phyloP scores from a whole-genome alignment of 2,797 vertebrate genomes.

The Anguilla marmorata region DNA sequence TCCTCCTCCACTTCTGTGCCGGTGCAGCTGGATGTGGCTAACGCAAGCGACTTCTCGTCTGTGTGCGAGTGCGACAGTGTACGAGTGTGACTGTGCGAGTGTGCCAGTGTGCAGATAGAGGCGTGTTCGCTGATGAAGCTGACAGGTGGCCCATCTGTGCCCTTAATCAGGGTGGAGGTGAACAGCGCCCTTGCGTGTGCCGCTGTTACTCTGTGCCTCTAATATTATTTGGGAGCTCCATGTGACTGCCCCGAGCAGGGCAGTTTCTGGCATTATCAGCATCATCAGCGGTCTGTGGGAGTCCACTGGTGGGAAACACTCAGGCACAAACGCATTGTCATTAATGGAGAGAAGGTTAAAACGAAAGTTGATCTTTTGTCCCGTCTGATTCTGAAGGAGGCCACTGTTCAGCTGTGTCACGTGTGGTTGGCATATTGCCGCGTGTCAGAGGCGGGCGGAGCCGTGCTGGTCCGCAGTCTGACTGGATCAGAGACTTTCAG shows the following conservation, averaged over 20 bases:
- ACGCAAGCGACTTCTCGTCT: too few species aligned
- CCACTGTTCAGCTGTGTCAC: not conserved
- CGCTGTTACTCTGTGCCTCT: too few species aligned
- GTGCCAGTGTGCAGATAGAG: not conserved
- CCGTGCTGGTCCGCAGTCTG: not conserved
- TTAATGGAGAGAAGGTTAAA: not conserved
- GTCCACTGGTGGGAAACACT: not conserved
- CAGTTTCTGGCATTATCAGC: not conserved
- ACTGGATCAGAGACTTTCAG: not conserved
- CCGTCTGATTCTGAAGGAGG: not conserved
- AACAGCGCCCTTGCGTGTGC: too few species aligned
- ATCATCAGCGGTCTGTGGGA: not conserved
- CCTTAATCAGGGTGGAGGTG: too few species aligned
- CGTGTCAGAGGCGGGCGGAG: not conserved
- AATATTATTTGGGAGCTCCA: not conserved
- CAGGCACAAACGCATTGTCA: not conserved
- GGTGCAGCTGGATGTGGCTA: not conserved
- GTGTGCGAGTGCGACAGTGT: not conserved
- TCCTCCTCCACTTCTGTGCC: too few species aligned
- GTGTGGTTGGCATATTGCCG: not conserved
- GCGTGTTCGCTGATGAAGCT: not conserved
- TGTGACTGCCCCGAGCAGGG: not conserved
- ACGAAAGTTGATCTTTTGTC: not conserved
- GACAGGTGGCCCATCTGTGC: too few species aligned
- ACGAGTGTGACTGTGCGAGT: too few species aligned